phyloP scores from a whole-genome alignment of 2,888 invertebrate genomes.

The Cosmorhoe ocellata region DNA sequence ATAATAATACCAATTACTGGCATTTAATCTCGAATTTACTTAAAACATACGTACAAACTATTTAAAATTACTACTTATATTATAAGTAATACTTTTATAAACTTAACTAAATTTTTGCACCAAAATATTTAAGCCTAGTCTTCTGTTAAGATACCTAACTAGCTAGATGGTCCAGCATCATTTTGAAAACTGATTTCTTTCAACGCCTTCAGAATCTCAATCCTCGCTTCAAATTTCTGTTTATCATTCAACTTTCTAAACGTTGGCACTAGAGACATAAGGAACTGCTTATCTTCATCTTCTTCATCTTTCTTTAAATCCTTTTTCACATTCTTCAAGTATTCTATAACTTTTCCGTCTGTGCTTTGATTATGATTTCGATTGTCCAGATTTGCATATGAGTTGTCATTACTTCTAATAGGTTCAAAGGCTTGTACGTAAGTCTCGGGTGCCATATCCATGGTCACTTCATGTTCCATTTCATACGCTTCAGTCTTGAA shows the following conservation, averaged over 20 bases:
- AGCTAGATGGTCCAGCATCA: constrained; percentile 27
- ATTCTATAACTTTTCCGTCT: constrained; percentile 48
- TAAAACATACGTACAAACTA: no score
- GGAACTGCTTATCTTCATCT: constrained; percentile 60
- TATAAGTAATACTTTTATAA: no score
- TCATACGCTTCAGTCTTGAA: constrained; percentile 19
- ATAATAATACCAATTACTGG: no score
- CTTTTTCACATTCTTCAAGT: constrained; percentile 33
- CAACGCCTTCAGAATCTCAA: constrained; percentile 55
- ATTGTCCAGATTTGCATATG: neutral
- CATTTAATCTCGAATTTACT: no score
- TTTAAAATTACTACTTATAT: no score
- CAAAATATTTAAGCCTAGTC: no score
- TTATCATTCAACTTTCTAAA: constrained; percentile 52
- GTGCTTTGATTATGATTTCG: constrained; percentile 29
- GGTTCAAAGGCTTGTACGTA: constrained; percentile 16
- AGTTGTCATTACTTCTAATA: constrained; percentile 3
- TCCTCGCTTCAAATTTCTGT: constrained; percentile 58
- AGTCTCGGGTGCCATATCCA: constrained; percentile 10
- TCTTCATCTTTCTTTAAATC: constrained; percentile 49
- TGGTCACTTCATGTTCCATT: constrained; percentile 6
- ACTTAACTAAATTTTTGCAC: no score
- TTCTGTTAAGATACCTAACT: no score
- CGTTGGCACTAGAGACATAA: constrained; percentile 55
- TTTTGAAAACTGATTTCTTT: constrained; percentile 47